Percentiles rank a stretch among this genome's conserved stretches.
Evolutionary conservation across 2,888 invertebrate genomes (phyloP).

Genomic region (Archips crataeganus): DNA sequence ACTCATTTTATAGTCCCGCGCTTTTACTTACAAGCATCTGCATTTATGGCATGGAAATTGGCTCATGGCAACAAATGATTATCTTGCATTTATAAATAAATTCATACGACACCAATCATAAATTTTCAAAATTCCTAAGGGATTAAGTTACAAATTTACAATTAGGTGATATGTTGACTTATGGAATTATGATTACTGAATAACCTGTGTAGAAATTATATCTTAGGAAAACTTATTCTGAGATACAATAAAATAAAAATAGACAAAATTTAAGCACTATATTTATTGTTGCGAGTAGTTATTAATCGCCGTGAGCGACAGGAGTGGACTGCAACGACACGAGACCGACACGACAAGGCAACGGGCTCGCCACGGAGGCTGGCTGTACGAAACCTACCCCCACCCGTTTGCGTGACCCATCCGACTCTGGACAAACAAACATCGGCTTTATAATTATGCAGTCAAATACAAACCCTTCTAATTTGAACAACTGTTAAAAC

Average conservation of each 20-base stretch:
- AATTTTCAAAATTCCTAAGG: conserved; percentile 14
- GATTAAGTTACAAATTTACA: conserved; percentile 21
- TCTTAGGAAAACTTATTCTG: background rate
- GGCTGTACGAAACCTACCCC: conserved; percentile 62
- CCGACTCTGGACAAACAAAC: conserved; percentile 64
- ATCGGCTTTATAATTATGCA: conserved; percentile 67
- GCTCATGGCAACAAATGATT: conserved; percentile 38
- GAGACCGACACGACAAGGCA: background rate
- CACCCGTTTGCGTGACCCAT: conserved; percentile 73
- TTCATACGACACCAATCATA: conserved; percentile 10
- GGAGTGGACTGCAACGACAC: background rate
- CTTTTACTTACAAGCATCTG: conserved; percentile 38
- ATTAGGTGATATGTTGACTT: conserved; percentile 38
- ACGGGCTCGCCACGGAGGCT: conserved; percentile 46
- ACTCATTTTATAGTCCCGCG: conserved; percentile 65
- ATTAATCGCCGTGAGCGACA: conserved; percentile 27
- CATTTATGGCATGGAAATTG: conserved; percentile 29
- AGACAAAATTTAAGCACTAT: conserved; percentile 2
- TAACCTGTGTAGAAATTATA: background rate
- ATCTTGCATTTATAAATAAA: conserved; percentile 7
- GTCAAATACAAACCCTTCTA: conserved; percentile 72
- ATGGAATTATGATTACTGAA: conserved; percentile 22
- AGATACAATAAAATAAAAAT: background rate
- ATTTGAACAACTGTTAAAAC: conserved; percentile 70
- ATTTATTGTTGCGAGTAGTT: conserved; percentile 10